phyloP scores from a whole-genome alignment of 1,140 invertebrate species.

The Myzus persicae region DNA sequence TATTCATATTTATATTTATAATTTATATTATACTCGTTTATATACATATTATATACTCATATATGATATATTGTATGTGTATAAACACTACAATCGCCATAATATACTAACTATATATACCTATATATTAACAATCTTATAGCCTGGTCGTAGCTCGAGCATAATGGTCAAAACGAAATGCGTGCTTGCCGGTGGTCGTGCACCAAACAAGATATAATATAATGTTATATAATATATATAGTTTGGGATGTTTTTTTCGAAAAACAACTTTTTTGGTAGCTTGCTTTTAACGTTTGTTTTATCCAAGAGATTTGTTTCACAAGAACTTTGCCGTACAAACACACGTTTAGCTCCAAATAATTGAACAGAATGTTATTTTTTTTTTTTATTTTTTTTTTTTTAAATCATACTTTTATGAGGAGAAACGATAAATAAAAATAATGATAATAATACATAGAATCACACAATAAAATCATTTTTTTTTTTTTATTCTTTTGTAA shows the following conservation, averaged over 20 bases:
- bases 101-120: conserved; percentile 3
- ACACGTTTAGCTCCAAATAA: conserved; percentile 58
- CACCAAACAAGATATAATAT: conserved; percentile 52
- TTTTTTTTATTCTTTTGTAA: conserved; percentile 26
- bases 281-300: conserved; percentile 59
- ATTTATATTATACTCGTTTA: background rate
- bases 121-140: conserved; percentile 54
- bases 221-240: conserved; percentile 30
- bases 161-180: conserved; percentile 45
- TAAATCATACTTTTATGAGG: background rate
- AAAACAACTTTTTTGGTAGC: conserved; percentile 57
- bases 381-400: conserved; percentile 7
- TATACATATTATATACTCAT: background rate
- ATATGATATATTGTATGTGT: background rate
- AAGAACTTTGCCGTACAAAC: conserved; percentile 57
- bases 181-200: conserved; percentile 50
- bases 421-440: background rate
- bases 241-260: conserved; percentile 56
- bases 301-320: conserved; percentile 49
- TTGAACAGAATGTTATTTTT: background rate
- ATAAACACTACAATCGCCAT: background rate
- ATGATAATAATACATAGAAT: background rate
- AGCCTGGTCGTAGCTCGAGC: conserved; percentile 58
- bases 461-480: background rate
- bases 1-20: background rate